Conservation (phyloP, 2,888 invertebrate genomes). For the Cerastis leucographa region DNA sequence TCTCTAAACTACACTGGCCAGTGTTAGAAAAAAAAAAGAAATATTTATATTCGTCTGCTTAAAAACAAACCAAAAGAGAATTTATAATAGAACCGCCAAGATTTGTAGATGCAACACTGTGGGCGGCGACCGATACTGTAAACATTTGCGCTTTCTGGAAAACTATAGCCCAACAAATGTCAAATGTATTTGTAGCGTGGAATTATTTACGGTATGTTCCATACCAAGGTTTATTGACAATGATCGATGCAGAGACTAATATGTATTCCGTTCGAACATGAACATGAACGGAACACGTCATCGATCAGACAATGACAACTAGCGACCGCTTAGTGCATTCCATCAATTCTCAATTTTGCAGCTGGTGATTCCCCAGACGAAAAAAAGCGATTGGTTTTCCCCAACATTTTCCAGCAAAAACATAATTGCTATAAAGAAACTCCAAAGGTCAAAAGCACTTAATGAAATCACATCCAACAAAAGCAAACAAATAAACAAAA, state of each 20-base stretch:
- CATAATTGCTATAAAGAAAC: conserved; percentile 17
- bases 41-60: conserved; percentile 30
- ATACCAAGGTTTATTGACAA: conserved; percentile 62
- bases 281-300: conserved; percentile 49
- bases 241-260: conserved; percentile 61
- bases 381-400: conserved; percentile 6
- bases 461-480: conserved; percentile 11
- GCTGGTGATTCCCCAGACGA: conserved; percentile 12
- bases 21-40: conserved; percentile 23
- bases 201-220: conserved; percentile 56
- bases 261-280: conserved; percentile 59
- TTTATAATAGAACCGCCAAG: conserved; percentile 32
- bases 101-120: conserved; percentile 50
- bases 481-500: conserved; percentile 22
- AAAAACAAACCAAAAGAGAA: conserved; percentile 39
- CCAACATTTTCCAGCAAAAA: conserved; percentile 21
- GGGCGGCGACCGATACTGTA: conserved; percentile 47
- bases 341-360: conserved; percentile 27
- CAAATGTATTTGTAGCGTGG: conserved; percentile 50
- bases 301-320: conserved; percentile 49
- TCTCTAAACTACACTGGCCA: conserved; percentile 23
- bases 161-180: conserved; percentile 37
- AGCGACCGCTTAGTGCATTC: conserved; percentile 14
- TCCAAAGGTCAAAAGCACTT: conserved; percentile 1
- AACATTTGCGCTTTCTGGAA: conserved; percentile 46